Evolutionary conservation across 2,797 vertebrate species (phyloP), one percentile per base, ranked within the genome.

Genomic region (Lutjanus argentimaculatus): DNA sequence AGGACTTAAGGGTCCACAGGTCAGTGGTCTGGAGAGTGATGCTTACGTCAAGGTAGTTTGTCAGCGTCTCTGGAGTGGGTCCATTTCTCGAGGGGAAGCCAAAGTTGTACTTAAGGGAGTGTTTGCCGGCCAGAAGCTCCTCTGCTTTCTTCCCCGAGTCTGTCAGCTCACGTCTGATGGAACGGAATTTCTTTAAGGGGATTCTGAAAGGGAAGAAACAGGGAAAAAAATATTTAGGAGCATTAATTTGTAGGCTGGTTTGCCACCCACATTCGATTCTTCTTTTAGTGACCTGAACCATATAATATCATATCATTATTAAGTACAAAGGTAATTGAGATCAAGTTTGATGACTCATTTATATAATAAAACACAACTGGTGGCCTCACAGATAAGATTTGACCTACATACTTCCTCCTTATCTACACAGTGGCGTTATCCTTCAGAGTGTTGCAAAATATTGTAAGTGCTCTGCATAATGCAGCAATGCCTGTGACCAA

Each of bases 1-100:
- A 58, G 73, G 81, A 69, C 51, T 49, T 42, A 8, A 67, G 22
- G 22, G 57, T 67, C 42, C 22, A 69, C 67, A 73, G 70, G 65
- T 72, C 76, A 61, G 55, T 46, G 55, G 19, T 72, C 61, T 8
- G 15, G n/a, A 36, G 46, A 57, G 56, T 0, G 73, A 16, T 1
- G n/a, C 91, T 98, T 90, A 99, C 99, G 65, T 99, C 99, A 82
- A 99, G 94, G 93, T 97, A 99, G 94, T 99, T 99, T 91, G 96
- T 99, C 77, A 99, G 94, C 2, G 93, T 90, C 88, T 99, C 99
- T 0, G 99, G 98, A 21, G 96, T 95, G 22, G 99, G 98, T 0
- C n/a, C 91, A 0, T 79, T 88, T 17, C 84, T 82, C 3, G 90
- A 17, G 0, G 94, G 91, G 21, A 95, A 95, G 69, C 95, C 96